Percentiles rank a stretch among this genome's conserved stretches.
These are phyloP conservation scores for Chrysomela aeneicollis DNA, from an alignment of 2,888 invertebrate genomes.

Conservation along the genomic window DNA sequence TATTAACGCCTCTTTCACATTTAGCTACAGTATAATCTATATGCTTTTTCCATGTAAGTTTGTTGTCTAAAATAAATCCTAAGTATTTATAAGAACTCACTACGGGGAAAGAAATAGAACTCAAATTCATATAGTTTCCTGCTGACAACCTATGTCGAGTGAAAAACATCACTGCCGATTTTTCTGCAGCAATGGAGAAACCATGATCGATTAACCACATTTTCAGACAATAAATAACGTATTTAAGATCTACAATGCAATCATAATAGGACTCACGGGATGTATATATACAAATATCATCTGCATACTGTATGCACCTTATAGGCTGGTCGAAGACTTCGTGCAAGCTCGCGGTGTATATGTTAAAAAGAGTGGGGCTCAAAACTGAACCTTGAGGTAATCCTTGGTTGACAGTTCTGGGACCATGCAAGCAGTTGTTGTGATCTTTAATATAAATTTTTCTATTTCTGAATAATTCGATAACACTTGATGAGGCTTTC, in stretches of 20 bases:
- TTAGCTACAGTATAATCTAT: background rate
- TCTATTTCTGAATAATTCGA: conserved; percentile 7
- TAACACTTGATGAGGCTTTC: background rate
- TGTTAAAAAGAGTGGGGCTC: conserved; percentile 1
- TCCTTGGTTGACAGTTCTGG: no score
- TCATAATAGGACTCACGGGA: background rate
- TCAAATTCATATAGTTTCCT: background rate
- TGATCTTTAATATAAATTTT: no score
- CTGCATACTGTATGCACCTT: conserved; percentile 8
- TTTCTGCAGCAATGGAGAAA: conserved; percentile 4
- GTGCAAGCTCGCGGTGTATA: conserved; percentile 10
- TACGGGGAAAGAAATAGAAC: background rate
- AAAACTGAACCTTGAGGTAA: no score
- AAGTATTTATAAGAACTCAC: conserved; percentile 5
- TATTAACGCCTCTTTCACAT: background rate
- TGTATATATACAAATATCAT: conserved; percentile 12
- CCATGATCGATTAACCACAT: conserved; percentile 1
- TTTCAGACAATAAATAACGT: no score
- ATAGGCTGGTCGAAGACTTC: background rate
- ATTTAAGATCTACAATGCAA: background rate
- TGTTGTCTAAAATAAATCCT: conserved; percentile 6
- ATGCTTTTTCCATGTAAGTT: conserved; percentile 7
- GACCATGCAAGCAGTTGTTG: no score
- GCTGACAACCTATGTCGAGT: no score
- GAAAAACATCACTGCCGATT: background rate